These are phyloP conservation scores for Tenthredo distinguenda DNA, from an alignment of 2,888 invertebrate species.

Conservation along the genomic window DNA sequence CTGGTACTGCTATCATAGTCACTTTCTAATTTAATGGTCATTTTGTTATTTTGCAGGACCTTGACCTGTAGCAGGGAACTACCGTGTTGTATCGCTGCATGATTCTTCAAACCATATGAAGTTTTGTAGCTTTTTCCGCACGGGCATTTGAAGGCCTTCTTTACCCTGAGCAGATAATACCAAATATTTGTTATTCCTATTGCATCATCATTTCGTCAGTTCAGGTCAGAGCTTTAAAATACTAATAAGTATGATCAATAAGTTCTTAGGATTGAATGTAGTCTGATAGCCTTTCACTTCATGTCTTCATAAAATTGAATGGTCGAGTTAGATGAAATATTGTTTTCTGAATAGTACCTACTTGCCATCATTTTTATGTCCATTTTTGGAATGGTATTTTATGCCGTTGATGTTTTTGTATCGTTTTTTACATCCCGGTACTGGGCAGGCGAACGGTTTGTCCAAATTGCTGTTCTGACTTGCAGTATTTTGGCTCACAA, in stretches of 20 bases:
- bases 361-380: slow-evolving; percentile 92
- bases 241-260: neutral
- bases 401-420: slow-evolving; percentile 95
- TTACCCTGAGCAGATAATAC: slow-evolving; percentile 81
- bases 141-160: slow-evolving; percentile 90
- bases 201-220: neutral
- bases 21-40: slow-evolving; percentile 45
- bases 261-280: neutral
- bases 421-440: slow-evolving; percentile 92
- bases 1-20: slow-evolving; percentile 44
- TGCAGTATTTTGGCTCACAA: slow-evolving; percentile 61
- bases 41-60: slow-evolving; percentile 52
- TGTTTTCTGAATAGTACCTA: slow-evolving; percentile 78
- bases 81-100: slow-evolving; percentile 80
- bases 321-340: neutral
- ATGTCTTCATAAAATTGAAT: neutral
- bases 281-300: too few relatives aligned
- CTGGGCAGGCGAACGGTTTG: slow-evolving; percentile 91
- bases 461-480: slow-evolving; percentile 77
- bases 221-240: slow-evolving; percentile 29
- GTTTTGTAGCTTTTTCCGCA: slow-evolving; percentile 94
- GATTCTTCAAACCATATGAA: slow-evolving; percentile 88
- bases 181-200: slow-evolving; percentile 56
- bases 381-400: slow-evolving; percentile 93
- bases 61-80: slow-evolving; percentile 61